Evolutionary conservation across 2,888 invertebrate species (phyloP).

Genomic region (Horisme vitalbata): DNA sequence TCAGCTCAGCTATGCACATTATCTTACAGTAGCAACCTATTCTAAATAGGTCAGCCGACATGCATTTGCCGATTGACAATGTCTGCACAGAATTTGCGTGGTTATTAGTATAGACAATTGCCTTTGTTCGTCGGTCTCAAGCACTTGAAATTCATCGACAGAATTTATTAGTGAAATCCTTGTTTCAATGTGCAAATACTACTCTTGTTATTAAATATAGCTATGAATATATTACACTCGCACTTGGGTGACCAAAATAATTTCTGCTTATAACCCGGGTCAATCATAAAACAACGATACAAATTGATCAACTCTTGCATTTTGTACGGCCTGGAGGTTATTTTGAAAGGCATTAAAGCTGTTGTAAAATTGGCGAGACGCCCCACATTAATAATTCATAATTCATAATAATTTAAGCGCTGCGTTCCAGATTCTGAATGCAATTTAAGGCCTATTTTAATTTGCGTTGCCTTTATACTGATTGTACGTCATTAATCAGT

Average conservation of each 20-base stretch:
- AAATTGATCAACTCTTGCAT: conserved; percentile 16
- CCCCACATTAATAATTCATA: conserved; percentile 52
- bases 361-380: conserved; percentile 41
- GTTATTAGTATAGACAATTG: conserved; percentile 28
- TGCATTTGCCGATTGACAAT: conserved; percentile 30
- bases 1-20: conserved; percentile 11
- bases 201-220: conserved; percentile 18
- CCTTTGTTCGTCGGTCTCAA: conserved; percentile 21
- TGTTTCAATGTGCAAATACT: conserved; percentile 16
- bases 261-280: conserved; percentile 22
- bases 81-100: conserved; percentile 29
- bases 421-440: conserved; percentile 38
- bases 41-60: conserved; percentile 35
- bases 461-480: conserved; percentile 4
- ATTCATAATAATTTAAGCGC: conserved; percentile 52
- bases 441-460: conserved; percentile 33
- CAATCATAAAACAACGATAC: too few relatives aligned
- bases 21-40: conserved; percentile 12
- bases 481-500: too few relatives aligned
- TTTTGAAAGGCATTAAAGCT: conserved; percentile 43
- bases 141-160: too few relatives aligned
- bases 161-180: conserved; percentile 18
- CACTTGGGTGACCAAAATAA: conserved; percentile 15
- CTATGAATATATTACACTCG: conserved; percentile 22
- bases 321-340: conserved; percentile 34